Evolutionary conservation across 2,797 vertebrate genomes (phyloP), one percentile per base, ranked within the genome.

Genomic region (Gallinago solitaria): DNA sequence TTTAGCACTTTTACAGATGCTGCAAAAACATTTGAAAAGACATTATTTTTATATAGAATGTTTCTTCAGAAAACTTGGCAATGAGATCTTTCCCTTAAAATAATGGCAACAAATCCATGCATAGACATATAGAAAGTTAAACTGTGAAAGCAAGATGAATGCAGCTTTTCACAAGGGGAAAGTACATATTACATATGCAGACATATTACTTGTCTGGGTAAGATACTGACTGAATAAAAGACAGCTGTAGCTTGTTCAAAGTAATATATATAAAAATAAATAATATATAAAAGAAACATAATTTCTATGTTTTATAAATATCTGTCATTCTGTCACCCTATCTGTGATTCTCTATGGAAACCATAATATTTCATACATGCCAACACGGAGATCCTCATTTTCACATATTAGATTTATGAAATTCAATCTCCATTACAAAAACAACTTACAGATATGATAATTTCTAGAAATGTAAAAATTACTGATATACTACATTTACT

Each of bases 1-100:
- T 99, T 98, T 91, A 99, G 94, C 11, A 99, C 99, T 98, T 99
- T 99, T 30, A 99, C 99, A 76, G 99, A 99, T 41, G 99, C 99
- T 99, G 95, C n/a, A 92, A 93, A 95, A 95, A 95, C 90, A 94
- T 87, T 68, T 91, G 78, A 92, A 65, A 75, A 93, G 16, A 30
- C 7, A 69, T 81, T 61, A 81, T 23, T 81, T 61, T 71, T 59
- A 85, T 1, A 56, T 8, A 17, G 6, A 51, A 71, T 3, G 18
- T 30, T 71, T 51, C 57, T 50, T 23, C 19, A 18, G 64, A 74
- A 69, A 53, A 57, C 24, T 21, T 27, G 48, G 50, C 67, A 79
- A 85, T 67, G 76, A 60, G 69, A 67, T 67, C 19, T 85, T 67
- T 47, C 37, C 56, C 74, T 74, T 21, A 73, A 59, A 92, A 67